These are phyloP conservation scores for Chromoteleia sp. DNA, from an alignment of 2,888 invertebrate genomes.

Conservation along the genomic window DNA sequence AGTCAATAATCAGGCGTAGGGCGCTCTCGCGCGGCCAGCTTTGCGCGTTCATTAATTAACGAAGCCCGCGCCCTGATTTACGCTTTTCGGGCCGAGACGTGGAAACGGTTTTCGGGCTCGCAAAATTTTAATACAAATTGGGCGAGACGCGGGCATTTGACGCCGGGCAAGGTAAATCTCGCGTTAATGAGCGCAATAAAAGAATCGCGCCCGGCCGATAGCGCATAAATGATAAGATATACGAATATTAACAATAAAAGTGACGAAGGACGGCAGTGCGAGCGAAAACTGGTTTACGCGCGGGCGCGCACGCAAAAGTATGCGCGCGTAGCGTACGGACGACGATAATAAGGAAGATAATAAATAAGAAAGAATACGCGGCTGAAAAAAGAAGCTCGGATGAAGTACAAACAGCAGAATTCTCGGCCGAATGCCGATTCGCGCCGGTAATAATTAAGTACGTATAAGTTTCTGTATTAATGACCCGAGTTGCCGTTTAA, in stretches of 20 bases:
- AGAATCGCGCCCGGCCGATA: slow-evolving; percentile 12
- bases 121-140: slow-evolving; percentile 23
- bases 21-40: slow-evolving; percentile 12
- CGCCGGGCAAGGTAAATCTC: slow-evolving; percentile 1
- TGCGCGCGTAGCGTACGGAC: slow-evolving; percentile 26
- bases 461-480: slow-evolving; percentile 70
- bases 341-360: slow-evolving; percentile 67
- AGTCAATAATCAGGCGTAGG: slow-evolving; percentile 37
- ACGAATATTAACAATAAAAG: slow-evolving; percentile 66
- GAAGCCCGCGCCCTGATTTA: slow-evolving; percentile 18
- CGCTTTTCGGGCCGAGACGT: slow-evolving; percentile 2
- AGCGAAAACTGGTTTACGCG: slow-evolving; percentile 67
- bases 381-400: slow-evolving; percentile 58
- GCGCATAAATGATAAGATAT: slow-evolving; percentile 65
- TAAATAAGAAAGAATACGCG: slow-evolving; percentile 64
- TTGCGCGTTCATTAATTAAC: slow-evolving; percentile 43
- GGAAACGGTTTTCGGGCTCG: slow-evolving; percentile 2
- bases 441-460: slow-evolving; percentile 68
- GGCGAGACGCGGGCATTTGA: slow-evolving; percentile 9
- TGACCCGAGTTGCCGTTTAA: slow-evolving; percentile 66
- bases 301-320: slow-evolving; percentile 57
- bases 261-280: slow-evolving; percentile 63
- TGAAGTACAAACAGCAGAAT: slow-evolving; percentile 70
- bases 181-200: slow-evolving; percentile 3
- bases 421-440: slow-evolving; percentile 60